Evolutionary conservation across 2,797 vertebrate genomes (phyloP).

Genomic region (Neosilurus mollespiculum): DNA sequence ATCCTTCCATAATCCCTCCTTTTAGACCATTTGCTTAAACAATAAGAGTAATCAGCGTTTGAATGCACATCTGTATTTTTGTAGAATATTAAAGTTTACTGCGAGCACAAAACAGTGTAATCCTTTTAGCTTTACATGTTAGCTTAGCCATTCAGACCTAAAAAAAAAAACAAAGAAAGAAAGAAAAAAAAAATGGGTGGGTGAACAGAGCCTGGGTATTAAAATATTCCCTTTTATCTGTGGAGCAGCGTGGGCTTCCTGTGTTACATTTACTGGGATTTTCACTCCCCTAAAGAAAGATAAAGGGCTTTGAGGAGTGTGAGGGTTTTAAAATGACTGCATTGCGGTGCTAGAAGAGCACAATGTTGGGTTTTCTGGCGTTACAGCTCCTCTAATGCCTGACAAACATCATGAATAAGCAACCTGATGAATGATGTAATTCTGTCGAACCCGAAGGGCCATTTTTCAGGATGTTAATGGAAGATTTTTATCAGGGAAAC

Average conservation of each 20-base stretch:
- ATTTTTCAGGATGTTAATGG: slow-evolving; percentile 52
- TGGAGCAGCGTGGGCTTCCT: background rate
- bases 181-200: background rate
- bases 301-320: slow-evolving; percentile 1
- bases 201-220: background rate
- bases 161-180: background rate
- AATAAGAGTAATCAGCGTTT: background rate
- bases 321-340: slow-evolving; percentile 9
- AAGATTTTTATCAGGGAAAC: slow-evolving; percentile 21
- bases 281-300: slow-evolving; percentile 1
- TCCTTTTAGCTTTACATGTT: slow-evolving; percentile 35
- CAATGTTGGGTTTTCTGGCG: background rate
- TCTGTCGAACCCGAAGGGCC: slow-evolving; percentile 64
- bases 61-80: background rate
- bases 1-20: background rate
- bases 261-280: background rate
- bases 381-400: slow-evolving; percentile 21
- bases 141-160: background rate
- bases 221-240: slow-evolving; percentile 6
- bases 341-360: background rate
- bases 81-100: background rate
- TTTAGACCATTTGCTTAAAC: background rate
- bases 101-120: slow-evolving; percentile 30
- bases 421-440: slow-evolving; percentile 64
- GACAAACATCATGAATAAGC: slow-evolving; percentile 27